These are phyloP conservation scores for Melinaea marsaeus DNA, from an alignment of 2,888 invertebrate genomes.

Conservation along the genomic window DNA sequence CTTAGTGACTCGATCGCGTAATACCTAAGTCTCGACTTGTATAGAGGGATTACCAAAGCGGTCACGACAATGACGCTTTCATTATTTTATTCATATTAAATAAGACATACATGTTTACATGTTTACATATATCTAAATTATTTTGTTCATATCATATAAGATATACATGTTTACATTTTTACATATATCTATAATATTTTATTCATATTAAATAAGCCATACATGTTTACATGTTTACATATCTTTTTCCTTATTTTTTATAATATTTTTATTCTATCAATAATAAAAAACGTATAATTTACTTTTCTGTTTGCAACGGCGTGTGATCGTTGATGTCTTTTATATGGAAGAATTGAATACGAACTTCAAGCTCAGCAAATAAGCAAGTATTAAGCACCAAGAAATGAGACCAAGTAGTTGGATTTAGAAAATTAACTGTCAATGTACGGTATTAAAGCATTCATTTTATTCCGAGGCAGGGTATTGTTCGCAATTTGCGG, in stretches of 20 bases:
- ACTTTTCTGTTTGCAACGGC: conserved; percentile 6
- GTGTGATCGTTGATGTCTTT: conserved; percentile 47
- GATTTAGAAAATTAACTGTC: conserved; percentile 52
- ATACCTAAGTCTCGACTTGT: conserved; percentile 15
- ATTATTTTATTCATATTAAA: conserved; percentile 8
- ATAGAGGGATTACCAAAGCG: conserved; percentile 16
- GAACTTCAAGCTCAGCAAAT: conserved; percentile 8
- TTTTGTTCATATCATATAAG: conserved; percentile 4
- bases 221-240: conserved; percentile 2
- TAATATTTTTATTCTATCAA: background rate
- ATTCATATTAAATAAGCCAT: conserved; percentile 4
- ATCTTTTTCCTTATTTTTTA: background rate
- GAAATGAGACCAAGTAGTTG: conserved; percentile 33
- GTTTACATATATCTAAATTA: background rate
- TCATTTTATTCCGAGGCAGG: conserved; percentile 52
- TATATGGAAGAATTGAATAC: conserved; percentile 27
- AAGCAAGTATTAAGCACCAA: conserved; percentile 8
- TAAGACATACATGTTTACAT: conserved; percentile 9
- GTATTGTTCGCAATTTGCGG: conserved; percentile 59
- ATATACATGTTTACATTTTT: conserved; percentile 6
- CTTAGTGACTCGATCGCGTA: conserved; percentile 16
- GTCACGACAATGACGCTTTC: conserved; percentile 12
- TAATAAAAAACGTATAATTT: background rate
- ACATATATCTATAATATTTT: background rate
- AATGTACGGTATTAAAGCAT: conserved; percentile 45